Percentiles rank a stretch among this genome's conserved stretches.
Evolutionary conservation across 1,140 invertebrate species (phyloP).

Genomic region (Cyrtorhinus lividipennis): DNA sequence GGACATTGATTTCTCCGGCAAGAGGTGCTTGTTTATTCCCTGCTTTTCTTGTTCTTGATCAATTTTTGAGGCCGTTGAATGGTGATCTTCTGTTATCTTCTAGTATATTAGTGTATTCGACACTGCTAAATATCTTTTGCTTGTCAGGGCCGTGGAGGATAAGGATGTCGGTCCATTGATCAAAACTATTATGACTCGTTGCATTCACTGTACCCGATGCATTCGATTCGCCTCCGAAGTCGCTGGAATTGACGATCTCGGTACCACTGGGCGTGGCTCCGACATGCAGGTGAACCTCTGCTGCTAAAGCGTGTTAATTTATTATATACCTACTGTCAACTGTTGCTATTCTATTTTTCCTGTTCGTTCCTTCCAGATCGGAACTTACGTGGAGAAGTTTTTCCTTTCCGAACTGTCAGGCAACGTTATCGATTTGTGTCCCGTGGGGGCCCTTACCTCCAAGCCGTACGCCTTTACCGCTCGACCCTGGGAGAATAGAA

Average conservation of each 20-base stretch:
- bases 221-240: constrained; percentile 94
- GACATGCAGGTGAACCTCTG: constrained; percentile 78
- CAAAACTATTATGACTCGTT: constrained; percentile 99
- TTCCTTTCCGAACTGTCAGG: constrained; percentile 95
- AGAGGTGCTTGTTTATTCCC: constrained; percentile 51
- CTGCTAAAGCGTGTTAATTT: no score
- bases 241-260: constrained; percentile 93
- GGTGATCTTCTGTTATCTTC: no score
- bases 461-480: constrained; percentile 94
- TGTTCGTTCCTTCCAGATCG: constrained; percentile 56
- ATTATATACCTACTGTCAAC: no score
- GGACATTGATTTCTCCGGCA: constrained; percentile 85
- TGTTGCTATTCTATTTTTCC: no score
- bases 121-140: no score
- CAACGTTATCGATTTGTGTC: constrained; percentile 97
- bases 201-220: constrained; percentile 98
- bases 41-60: no score
- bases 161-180: constrained; percentile 97
- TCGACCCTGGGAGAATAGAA: constrained; percentile 80
- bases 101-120: no score
- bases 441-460: constrained; percentile 93
- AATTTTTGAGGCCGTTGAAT: no score
- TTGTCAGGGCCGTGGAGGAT: constrained; percentile 85
- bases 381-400: constrained; percentile 97
- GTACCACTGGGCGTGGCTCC: constrained; percentile 86